A percentile compares a stretch with the other conserved stretches of the same genome.
These are phyloP conservation scores for Dasyprocta punctata DNA, from an alignment of 2,113 vertebrate species.

Conservation along the genomic window DNA sequence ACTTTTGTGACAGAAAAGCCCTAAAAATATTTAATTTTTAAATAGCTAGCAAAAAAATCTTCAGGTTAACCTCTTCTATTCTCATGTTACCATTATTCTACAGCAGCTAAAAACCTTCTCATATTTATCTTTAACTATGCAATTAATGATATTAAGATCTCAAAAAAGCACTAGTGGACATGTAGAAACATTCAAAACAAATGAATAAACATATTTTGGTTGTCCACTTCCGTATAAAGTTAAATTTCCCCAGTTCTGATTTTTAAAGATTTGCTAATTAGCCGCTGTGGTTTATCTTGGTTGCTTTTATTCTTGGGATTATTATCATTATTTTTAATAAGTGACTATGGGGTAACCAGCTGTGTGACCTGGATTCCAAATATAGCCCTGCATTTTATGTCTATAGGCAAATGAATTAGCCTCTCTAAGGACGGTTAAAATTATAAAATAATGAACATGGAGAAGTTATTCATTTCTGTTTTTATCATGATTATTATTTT, in stretches of 20 bases:
- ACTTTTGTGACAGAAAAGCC: neutral
- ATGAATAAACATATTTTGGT: conserved; percentile 40
- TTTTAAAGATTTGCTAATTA: conserved; percentile 43
- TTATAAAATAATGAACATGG: neutral
- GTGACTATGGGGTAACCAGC: neutral
- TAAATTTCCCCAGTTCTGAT: conserved; percentile 18
- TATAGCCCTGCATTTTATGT: neutral
- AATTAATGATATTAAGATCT: neutral
- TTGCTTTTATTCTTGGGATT: no score
- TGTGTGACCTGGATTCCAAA: conserved; percentile 29
- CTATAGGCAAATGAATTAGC: neutral
- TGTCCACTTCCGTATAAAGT: neutral
- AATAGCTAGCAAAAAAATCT: conserved; percentile 21
- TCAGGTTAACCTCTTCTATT: conserved; percentile 13
- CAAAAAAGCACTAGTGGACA: conserved; percentile 26
- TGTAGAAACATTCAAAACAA: conserved; percentile 42
- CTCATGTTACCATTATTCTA: conserved; percentile 25
- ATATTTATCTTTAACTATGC: conserved; percentile 7
- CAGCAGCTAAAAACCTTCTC: neutral
- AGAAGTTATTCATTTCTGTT: neutral
- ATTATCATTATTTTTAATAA: conserved; percentile 22
- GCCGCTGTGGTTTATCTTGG: no score
- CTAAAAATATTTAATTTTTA: conserved; percentile 39
- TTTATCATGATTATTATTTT: conserved; percentile 41
- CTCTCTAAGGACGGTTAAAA: conserved; percentile 15